phyloP scores from a whole-genome alignment of 2,888 invertebrate genomes.

The Heteromurus nitidus region DNA sequence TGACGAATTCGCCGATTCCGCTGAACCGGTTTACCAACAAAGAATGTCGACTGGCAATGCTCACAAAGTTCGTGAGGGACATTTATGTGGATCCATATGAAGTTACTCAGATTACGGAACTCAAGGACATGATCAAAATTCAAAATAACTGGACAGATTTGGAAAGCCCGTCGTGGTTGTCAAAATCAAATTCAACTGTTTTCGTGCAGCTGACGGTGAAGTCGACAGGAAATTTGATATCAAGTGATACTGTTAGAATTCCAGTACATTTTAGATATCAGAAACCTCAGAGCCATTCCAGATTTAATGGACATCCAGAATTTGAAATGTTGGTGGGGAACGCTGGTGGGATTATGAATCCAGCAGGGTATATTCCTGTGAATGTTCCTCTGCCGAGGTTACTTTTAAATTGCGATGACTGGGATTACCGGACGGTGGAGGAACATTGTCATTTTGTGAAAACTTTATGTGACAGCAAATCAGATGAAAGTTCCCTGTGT shows the following conservation, averaged over 20 bases:
- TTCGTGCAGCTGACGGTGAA: slow-evolving; percentile 68
- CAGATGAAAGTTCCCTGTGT: slow-evolving; percentile 74
- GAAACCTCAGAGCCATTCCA: slow-evolving; percentile 75
- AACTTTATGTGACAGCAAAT: slow-evolving; percentile 75
- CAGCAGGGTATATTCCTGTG: slow-evolving; percentile 75
- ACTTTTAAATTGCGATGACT: slow-evolving; percentile 71
- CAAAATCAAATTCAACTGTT: slow-evolving; percentile 71
- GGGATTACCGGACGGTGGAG: slow-evolving; percentile 74
- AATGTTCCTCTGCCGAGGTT: slow-evolving; percentile 72
- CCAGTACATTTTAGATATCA: slow-evolving; percentile 78
- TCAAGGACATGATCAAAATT: slow-evolving; percentile 66
- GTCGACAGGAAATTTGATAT: slow-evolving; percentile 71
- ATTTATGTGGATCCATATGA: slow-evolving; percentile 72
- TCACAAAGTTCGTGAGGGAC: slow-evolving; percentile 67
- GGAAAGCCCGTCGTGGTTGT: slow-evolving; percentile 70
- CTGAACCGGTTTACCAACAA: slow-evolving; percentile 67
- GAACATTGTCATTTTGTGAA: slow-evolving; percentile 74
- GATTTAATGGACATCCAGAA: slow-evolving; percentile 64
- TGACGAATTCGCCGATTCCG: slow-evolving; percentile 71
- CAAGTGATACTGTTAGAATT: slow-evolving; percentile 73
- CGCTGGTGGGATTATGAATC: slow-evolving; percentile 64
- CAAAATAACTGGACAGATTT: slow-evolving; percentile 73
- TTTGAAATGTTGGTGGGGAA: slow-evolving; percentile 57
- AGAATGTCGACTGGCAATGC: slow-evolving; percentile 69
- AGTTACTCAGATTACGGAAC: slow-evolving; percentile 58